Evolutionary conservation across 2,888 invertebrate species (phyloP), one percentile per base, ranked within the genome.

Genomic region (Dicranocentrus wangi): DNA sequence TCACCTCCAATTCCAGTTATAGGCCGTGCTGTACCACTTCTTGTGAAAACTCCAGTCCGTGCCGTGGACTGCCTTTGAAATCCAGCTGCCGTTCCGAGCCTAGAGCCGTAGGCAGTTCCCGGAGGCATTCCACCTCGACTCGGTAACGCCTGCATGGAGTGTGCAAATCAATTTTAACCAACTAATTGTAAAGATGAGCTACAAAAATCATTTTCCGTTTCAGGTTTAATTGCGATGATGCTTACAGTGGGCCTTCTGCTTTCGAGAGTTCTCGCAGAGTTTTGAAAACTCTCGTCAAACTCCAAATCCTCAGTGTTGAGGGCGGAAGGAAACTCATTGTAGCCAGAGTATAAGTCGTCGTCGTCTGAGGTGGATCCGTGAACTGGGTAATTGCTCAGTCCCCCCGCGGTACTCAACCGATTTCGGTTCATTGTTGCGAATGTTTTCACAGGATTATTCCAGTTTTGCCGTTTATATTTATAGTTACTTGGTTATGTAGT

Each of bases 221-320:
- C n/a, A n/a, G n/a, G n/a, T n/a, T n/a, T n/a, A n/a, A n/a, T n/a
- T n/a, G n/a, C n/a, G n/a, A n/a, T 55, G 15, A 55, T 27, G 5
- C 87, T 86, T 86, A 93, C 93, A 83, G 92, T 90, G 69, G 93
- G 93, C 86, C 93, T 89, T 63, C 93, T 91, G 19, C 93, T 92
- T 87, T 94, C 93, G 84, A 94, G 93, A 21, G 91, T 93, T 85
- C 92, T 91, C n/a, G 95, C 90, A 13, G 94, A 93, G 88, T 94
- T 93, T 88, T 94, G 94, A 87, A 95, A 93, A 28, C 90, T 91
- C 85, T 92, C 91, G 88, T 95, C 95, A 86, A 93, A 92, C 68
- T 92, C 91, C 81, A 94, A 88, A 87, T 93, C 92, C 88, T 93
- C 90, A 0, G 92, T 92, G 87, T 92, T 92, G 81, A 93, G 89